Conservation (phyloP, 2,113 vertebrate species). For the Theropithecus gelada region DNA sequence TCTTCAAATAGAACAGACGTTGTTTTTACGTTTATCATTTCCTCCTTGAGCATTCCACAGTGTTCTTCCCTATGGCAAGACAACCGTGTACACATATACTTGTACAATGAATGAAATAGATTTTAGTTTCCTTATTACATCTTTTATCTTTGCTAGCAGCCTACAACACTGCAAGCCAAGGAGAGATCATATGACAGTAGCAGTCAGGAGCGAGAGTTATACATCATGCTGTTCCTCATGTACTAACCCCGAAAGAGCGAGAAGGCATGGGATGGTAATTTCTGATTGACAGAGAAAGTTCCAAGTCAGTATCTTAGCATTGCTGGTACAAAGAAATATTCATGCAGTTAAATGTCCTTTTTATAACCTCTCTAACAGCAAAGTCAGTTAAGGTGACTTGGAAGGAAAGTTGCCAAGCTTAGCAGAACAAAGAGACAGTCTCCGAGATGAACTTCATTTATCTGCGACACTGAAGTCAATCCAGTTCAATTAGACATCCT, state of each 20-base stretch:
- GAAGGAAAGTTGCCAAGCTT: not conserved
- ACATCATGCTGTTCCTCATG: not conserved
- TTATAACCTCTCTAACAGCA: not conserved
- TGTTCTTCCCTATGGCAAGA: not conserved
- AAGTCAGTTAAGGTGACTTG: not conserved
- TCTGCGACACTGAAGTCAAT: not conserved
- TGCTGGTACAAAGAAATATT: not conserved
- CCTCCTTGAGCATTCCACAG: not conserved
- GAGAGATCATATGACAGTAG: not conserved
- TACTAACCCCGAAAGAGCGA: not conserved
- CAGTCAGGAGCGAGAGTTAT: not conserved
- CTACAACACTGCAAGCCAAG: not conserved
- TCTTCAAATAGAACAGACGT: not conserved
- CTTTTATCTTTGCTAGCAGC: not conserved
- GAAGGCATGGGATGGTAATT: not conserved
- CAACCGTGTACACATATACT: not conserved
- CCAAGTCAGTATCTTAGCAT: not conserved
- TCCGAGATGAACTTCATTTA: not conserved
- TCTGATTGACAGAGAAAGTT: not conserved
- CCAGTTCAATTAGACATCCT: not conserved
- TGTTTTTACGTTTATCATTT: not conserved
- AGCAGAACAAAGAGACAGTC: not conserved
- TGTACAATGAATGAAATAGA: not conserved
- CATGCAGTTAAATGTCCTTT: not conserved
- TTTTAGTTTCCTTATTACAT: not conserved